Percentiles rank a stretch among this genome's conserved stretches.
phyloP scores from a whole-genome alignment of 1,140 invertebrate species.

The Drosophila pachea region DNA sequence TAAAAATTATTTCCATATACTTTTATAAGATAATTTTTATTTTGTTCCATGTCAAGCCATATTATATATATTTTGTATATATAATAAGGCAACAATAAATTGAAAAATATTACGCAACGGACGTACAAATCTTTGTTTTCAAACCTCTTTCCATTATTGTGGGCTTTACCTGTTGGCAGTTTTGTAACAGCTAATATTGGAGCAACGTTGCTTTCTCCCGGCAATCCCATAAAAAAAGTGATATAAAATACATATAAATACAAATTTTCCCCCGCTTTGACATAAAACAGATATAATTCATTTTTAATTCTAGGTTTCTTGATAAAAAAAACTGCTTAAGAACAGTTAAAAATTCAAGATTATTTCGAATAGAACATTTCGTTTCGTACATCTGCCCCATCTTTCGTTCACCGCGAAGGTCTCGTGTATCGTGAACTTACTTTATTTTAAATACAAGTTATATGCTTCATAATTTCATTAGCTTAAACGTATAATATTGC shows the following conservation, averaged over 20 bases:
- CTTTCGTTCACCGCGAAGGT: not conserved
- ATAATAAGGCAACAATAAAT: slow-evolving; percentile 22
- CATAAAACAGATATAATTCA: too few species aligned
- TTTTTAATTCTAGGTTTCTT: too few species aligned
- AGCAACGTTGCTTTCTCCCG: too few species aligned
- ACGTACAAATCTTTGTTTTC: slow-evolving; percentile 1
- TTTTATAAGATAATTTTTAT: not conserved
- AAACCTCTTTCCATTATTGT: too few species aligned
- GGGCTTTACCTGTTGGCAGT: too few species aligned
- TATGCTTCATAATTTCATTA: slow-evolving; percentile 58
- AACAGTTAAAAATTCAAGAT: not conserved
- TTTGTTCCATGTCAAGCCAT: not conserved
- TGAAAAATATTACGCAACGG: slow-evolving; percentile 6
- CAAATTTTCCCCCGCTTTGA: too few species aligned
- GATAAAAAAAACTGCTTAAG: too few species aligned
- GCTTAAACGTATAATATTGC: slow-evolving; percentile 70
- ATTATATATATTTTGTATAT: not conserved
- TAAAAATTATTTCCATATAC: not conserved
- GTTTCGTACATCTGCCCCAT: not conserved
- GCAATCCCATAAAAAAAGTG: too few species aligned
- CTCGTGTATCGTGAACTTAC: slow-evolving; percentile 24
- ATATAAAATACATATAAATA: too few species aligned
- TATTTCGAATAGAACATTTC: too few species aligned
- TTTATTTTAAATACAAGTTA: slow-evolving; percentile 52
- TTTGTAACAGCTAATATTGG: too few species aligned